Conservation (phyloP, 1,140 invertebrate genomes). For the Nasonia vitripennis region DNA sequence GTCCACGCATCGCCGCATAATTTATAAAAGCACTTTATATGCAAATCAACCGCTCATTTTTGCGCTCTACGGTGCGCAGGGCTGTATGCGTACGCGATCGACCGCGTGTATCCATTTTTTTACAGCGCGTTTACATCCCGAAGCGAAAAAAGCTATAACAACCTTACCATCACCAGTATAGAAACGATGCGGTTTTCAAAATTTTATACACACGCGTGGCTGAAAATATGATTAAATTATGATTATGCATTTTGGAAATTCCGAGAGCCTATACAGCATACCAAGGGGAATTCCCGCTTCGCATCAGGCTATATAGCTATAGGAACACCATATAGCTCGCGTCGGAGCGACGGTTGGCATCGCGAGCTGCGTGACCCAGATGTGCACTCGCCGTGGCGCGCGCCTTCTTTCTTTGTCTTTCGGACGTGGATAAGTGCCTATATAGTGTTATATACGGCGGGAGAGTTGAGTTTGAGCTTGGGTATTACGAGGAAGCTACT, state of each 20-base stretch:
- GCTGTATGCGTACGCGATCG: not conserved
- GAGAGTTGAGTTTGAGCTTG: not conserved
- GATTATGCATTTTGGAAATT: not conserved
- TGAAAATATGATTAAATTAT: too few relatives aligned
- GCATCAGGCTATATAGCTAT: not conserved
- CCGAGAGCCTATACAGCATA: not conserved
- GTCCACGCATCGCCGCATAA: not conserved
- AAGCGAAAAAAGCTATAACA: not conserved
- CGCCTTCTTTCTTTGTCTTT: conserved; percentile 31
- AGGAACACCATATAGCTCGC: not conserved
- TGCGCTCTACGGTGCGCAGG: not conserved
- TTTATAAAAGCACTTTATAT: not conserved
- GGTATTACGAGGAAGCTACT: not conserved
- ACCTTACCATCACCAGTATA: too few relatives aligned
- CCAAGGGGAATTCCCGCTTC: not conserved
- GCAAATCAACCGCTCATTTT: not conserved
- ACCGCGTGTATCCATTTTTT: not conserved
- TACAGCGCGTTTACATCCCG: too few relatives aligned
- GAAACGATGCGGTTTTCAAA: too few relatives aligned
- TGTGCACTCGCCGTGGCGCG: conserved; percentile 34
- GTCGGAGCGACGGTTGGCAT: conserved; percentile 5
- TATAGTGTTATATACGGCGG: not conserved
- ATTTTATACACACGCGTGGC: too few relatives aligned
- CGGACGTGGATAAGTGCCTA: not conserved
- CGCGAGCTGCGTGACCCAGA: conserved; percentile 41